phyloP scores from a whole-genome alignment of 1,140 invertebrate species.

The Aphelenchoides avenae region DNA sequence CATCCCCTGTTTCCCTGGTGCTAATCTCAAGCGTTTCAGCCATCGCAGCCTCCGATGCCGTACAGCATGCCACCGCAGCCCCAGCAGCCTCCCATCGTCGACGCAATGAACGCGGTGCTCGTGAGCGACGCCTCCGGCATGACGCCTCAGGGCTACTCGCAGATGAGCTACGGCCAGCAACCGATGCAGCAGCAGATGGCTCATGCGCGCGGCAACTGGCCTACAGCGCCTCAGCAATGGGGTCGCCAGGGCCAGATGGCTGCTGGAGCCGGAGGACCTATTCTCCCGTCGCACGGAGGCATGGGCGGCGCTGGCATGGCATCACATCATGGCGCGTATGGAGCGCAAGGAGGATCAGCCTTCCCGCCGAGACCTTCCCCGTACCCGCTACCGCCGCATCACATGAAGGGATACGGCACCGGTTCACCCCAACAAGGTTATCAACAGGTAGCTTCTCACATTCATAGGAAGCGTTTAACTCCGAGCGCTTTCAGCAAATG shows the following conservation, averaged over 20 bases:
- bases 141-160: too few relatives aligned
- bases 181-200: conserved; percentile 16
- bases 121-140: too few relatives aligned
- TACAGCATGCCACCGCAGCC: conserved; percentile 8
- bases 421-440: conserved; percentile 11
- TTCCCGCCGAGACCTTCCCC: conserved; percentile 12
- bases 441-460: conserved; percentile 5
- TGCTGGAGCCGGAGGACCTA: too few relatives aligned
- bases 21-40: conserved; percentile 11
- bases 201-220: neutral
- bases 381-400: conserved; percentile 24
- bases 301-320: neutral
- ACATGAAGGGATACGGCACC: conserved; percentile 21
- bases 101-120: conserved; percentile 19
- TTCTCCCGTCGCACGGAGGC: too few relatives aligned
- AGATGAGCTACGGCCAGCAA: conserved; percentile 6
- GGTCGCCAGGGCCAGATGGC: neutral
- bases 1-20: too few relatives aligned
- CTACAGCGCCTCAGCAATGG: neutral
- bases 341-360: neutral
- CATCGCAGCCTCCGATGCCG: neutral
- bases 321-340: neutral
- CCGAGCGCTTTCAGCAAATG: neutral
- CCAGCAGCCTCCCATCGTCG: conserved; percentile 24
- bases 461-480: neutral